These are phyloP conservation scores for Drosophila putrida DNA, from an alignment of 2,888 invertebrate genomes.

Conservation along the genomic window DNA sequence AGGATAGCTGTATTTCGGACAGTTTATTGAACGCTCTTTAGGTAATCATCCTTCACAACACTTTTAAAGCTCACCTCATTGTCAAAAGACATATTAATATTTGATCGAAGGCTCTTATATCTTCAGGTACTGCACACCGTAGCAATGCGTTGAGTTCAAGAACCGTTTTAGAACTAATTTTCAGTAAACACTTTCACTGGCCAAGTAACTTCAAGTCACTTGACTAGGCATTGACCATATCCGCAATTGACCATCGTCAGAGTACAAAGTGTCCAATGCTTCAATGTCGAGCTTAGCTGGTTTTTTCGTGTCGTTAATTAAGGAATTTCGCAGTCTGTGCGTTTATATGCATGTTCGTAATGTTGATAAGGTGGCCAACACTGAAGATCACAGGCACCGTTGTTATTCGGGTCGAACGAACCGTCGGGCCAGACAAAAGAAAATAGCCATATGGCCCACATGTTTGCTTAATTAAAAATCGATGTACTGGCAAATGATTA, in stretches of 20 bases:
- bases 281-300: conserved; percentile 21
- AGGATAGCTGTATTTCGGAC: conserved; percentile 9
- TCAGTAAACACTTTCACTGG: conserved; percentile 11
- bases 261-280: conserved; percentile 25
- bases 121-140: conserved; percentile 4
- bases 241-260: conserved; percentile 14
- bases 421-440: conserved; percentile 29
- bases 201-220: conserved; percentile 45
- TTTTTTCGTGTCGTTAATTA: conserved; percentile 42
- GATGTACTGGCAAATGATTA: conserved; percentile 41
- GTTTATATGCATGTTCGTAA: conserved; percentile 37
- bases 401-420: not conserved
- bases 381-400: conserved; percentile 55
- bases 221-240: conserved; percentile 6
- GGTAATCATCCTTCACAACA: conserved; percentile 23
- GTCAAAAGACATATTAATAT: conserved; percentile 37
- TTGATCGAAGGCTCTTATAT: not conserved
- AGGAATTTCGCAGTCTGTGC: conserved; percentile 40
- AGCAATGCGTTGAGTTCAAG: conserved; percentile 29
- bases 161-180: conserved; percentile 46
- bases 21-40: conserved; percentile 4
- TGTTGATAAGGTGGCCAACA: conserved; percentile 30
- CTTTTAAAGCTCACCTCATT: conserved; percentile 27
- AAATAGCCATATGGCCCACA: conserved; percentile 25
- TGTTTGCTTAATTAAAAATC: conserved; percentile 66